Conservation (phyloP, 1,140 invertebrate species). For the Caerostris extrusa region DNA sequence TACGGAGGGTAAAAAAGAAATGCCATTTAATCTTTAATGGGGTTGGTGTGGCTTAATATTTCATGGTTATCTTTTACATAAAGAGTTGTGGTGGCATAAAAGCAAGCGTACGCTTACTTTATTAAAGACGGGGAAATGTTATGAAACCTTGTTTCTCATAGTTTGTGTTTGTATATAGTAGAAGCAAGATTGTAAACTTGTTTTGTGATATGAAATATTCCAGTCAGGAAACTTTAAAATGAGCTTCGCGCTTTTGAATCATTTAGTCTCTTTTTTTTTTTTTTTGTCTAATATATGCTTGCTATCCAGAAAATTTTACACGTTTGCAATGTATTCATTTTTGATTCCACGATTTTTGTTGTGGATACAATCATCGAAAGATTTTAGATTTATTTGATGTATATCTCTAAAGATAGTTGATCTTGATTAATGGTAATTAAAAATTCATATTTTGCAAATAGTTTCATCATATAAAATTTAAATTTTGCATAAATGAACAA, state of each 20-base stretch:
- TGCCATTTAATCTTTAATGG: constrained; percentile 40
- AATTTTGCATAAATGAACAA: too few relatives aligned
- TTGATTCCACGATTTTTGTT: too few relatives aligned
- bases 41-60: constrained; percentile 24
- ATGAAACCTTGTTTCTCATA: not conserved
- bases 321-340: too few relatives aligned
- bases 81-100: not conserved
- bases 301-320: too few relatives aligned
- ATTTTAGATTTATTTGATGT: too few relatives aligned
- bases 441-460: too few relatives aligned
- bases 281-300: too few relatives aligned
- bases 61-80: constrained; percentile 44
- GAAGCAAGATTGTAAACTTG: not conserved
- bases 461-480: too few relatives aligned
- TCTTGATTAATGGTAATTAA: too few relatives aligned
- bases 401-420: too few relatives aligned
- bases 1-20: not conserved
- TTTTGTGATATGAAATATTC: not conserved
- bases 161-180: too few relatives aligned
- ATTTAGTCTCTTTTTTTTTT: not conserved
- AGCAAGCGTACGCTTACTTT: not conserved
- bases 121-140: not conserved
- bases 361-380: too few relatives aligned
- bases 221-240: not conserved
- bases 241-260: not conserved